A percentile compares a stretch with the other conserved stretches of the same genome.
phyloP scores from a whole-genome alignment of 2,797 vertebrate species.

The Botia kubotai region DNA sequence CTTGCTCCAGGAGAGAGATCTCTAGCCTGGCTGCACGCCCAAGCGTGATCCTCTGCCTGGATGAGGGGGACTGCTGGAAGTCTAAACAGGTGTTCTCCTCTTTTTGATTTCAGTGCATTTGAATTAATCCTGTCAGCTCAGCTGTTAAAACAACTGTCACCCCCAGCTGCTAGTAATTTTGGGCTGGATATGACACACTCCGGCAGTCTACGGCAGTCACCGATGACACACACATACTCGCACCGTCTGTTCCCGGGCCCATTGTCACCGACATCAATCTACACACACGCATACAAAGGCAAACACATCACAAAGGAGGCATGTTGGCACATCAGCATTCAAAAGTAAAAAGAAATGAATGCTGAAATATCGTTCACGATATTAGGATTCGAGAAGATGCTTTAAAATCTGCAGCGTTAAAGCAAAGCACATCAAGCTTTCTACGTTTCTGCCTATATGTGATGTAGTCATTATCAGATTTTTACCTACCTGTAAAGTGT shows the following conservation, averaged over 20 bases:
- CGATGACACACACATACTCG: conserved; percentile 63
- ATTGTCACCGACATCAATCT: conserved; percentile 46
- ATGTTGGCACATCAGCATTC: background rate
- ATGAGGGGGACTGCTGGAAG: conserved; percentile 84
- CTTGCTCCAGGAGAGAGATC: conserved; percentile 64
- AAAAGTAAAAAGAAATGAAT: background rate
- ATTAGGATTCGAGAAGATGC: background rate
- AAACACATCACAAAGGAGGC: conserved; percentile 41
- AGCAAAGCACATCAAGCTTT: background rate
- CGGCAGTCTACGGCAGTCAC: conserved; percentile 83
- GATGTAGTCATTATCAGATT: background rate
- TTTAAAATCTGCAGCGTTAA: background rate
- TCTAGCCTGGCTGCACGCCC: conserved; percentile 46
- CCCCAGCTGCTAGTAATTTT: conserved; percentile 99
- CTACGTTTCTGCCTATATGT: background rate
- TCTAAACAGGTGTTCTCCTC: conserved; percentile 98
- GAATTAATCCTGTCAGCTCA: conserved; percentile 99
- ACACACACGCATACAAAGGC: background rate
- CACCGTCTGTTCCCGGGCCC: conserved; percentile 56
- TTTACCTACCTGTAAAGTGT: conserved; percentile 3
- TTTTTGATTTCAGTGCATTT: conserved; percentile 99
- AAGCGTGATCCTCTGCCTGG: conserved; percentile 48
- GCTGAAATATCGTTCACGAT: background rate
- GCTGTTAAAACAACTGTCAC: conserved; percentile 99
- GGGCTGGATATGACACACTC: conserved; percentile 94